These are phyloP conservation scores for Daphoenositta chrysoptera DNA, from an alignment of 2,113 vertebrate genomes.

Conservation along the genomic window DNA sequence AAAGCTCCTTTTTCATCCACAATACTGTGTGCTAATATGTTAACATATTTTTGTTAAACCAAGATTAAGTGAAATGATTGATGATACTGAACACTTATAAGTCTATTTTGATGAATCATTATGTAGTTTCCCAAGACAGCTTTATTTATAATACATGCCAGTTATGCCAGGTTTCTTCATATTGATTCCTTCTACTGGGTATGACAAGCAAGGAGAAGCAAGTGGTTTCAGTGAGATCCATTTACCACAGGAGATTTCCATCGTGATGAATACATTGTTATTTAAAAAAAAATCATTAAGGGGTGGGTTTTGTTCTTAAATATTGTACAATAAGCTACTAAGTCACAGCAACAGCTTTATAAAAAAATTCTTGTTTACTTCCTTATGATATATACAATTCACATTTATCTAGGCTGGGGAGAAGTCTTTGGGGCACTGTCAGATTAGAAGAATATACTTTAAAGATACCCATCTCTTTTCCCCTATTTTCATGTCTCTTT, in stretches of 20 bases:
- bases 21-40: not conserved
- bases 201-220: not conserved
- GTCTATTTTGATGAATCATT: not conserved
- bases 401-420: not conserved
- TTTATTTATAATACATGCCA: conserved; percentile 28
- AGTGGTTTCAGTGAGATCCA: not conserved
- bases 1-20: not conserved
- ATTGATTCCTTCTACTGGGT: not conserved
- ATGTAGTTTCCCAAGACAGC: not conserved
- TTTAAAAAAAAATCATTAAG: not conserved
- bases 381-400: not conserved
- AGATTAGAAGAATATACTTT: not conserved
- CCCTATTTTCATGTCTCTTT: not conserved
- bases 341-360: not conserved
- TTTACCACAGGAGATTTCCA: not conserved
- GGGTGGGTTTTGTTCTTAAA: not conserved
- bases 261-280: not conserved
- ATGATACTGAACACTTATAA: not conserved
- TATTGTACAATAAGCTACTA: not conserved
- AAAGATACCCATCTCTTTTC: not conserved
- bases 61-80: not conserved
- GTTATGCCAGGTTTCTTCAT: not conserved
- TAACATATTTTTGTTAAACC: not conserved
- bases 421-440: not conserved
- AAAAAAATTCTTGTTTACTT: not conserved